Evolutionary conservation across 2,888 invertebrate species (phyloP).

Genomic region (Phyto melanocephala): DNA sequence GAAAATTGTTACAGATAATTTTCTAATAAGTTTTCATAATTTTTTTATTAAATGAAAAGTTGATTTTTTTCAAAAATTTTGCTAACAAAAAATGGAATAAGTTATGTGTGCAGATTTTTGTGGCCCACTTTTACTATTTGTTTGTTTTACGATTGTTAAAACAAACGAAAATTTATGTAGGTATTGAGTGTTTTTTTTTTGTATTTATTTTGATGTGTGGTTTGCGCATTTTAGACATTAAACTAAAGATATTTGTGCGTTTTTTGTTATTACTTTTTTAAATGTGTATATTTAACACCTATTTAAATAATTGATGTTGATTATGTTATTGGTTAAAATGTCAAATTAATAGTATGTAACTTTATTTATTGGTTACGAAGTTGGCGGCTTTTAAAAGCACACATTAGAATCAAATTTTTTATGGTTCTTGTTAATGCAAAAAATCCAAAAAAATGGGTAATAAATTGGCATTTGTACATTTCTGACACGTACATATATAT

Average conservation of each 20-base stretch:
- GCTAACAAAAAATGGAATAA: no score
- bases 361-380: not conserved
- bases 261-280: conserved; percentile 9
- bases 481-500: no score
- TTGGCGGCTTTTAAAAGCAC: not conserved
- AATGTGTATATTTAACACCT: conserved; percentile 32
- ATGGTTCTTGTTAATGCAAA: not conserved
- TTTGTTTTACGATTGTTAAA: conserved; percentile 6
- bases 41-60: no score
- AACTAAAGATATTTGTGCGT: conserved; percentile 2
- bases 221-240: not conserved
- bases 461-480: not conserved
- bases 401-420: not conserved
- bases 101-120: no score
- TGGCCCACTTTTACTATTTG: not conserved
- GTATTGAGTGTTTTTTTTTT: not conserved
- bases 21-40: no score
- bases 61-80: no score
- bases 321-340: conserved; percentile 41
- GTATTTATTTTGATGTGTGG: not conserved
- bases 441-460: not conserved
- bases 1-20: no score
- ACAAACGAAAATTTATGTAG: not conserved
- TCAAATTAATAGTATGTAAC: conserved; percentile 36
- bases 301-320: conserved; percentile 40